A percentile compares a stretch with the other conserved stretches of the same genome.
phyloP scores from a whole-genome alignment of 2,797 vertebrate genomes.

The Halcyon leucocephala region DNA sequence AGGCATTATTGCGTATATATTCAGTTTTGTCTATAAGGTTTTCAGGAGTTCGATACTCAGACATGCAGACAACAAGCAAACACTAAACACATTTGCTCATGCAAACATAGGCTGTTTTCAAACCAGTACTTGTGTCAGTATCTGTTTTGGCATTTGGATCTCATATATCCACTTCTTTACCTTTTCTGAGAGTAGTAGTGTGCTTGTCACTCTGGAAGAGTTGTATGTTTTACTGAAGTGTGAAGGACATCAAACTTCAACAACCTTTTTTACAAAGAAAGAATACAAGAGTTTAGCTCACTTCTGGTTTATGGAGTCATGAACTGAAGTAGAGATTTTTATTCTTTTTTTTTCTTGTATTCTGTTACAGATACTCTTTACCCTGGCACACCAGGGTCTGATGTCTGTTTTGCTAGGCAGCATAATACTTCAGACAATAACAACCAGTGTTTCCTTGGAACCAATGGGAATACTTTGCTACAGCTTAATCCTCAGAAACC shows the following conservation, averaged over 20 bases:
- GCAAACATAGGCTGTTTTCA: background rate
- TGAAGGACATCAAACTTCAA: background rate
- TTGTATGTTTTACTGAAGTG: background rate
- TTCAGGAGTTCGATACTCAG: background rate
- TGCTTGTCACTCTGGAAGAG: background rate
- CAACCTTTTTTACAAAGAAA: background rate
- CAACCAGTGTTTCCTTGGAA: constrained; percentile 92
- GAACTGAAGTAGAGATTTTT: background rate
- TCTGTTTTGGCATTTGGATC: background rate
- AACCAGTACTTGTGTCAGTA: background rate
- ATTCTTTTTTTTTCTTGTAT: background rate
- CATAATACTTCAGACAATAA: constrained; percentile 93
- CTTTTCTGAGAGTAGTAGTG: background rate
- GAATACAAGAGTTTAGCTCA: background rate
- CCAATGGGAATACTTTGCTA: constrained; percentile 88
- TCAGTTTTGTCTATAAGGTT: background rate
- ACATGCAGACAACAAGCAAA: background rate
- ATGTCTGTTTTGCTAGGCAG: constrained; percentile 91
- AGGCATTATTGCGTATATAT: background rate
- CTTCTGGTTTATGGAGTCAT: background rate
- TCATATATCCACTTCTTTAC: background rate
- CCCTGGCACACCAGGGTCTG: constrained; percentile 84
- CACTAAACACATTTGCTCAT: background rate
- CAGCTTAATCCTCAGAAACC: constrained; percentile 91
- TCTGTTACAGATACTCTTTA: constrained; percentile 82